Evolutionary conservation across 2,797 vertebrate species (phyloP), one percentile per base, ranked within the genome.

Genomic region (Acridotheres tristis): DNA sequence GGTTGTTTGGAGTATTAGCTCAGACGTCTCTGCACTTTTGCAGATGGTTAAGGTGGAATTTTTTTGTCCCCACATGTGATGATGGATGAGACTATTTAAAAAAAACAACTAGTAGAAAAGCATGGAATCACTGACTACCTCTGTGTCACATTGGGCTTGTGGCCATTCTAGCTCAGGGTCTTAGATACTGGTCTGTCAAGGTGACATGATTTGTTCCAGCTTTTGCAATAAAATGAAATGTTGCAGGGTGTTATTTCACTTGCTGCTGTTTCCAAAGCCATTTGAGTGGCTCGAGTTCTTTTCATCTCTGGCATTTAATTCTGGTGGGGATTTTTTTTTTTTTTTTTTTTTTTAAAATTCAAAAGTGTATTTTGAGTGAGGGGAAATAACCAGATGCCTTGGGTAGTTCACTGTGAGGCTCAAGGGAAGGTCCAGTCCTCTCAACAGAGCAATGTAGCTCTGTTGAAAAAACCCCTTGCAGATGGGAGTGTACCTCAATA

Each of bases 211-310:
- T 93, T 83, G 54, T 88, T 75, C 34, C 2, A 16, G 36, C 51
- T 78, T 89, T 88, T 92, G 89, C 59, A 93, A 57, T 92, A 81
- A 74, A 89, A 83, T 45, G n/a, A 80, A 69, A 72, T 21, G 6
- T 77, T 92, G 43, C 61, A 54, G 34, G 30, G 16, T 90, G 34
- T 76, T 92, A 81, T 72, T 93, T 88, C 22, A 45, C 73, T 91
- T 75, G 43, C 40, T 0, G 2, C 10, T 83, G 14, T 92, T 95
- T 85, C 65, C 47, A 57, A 81, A 88, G 16, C 29, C 30, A 45
- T 74, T 38, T 29, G 65, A 82, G 20, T 68, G 51, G 13, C 38
- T 78, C 25, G 29, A 83, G 54, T 91, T 89, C 42, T 30, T 68
- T 50, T 65, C 0, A 53, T 68, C 40, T 84, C 62, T 84, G 66